Evolutionary conservation across 2,888 invertebrate species (phyloP), one percentile per base, ranked within the genome.

Genomic region (Bombyx huttoni): DNA sequence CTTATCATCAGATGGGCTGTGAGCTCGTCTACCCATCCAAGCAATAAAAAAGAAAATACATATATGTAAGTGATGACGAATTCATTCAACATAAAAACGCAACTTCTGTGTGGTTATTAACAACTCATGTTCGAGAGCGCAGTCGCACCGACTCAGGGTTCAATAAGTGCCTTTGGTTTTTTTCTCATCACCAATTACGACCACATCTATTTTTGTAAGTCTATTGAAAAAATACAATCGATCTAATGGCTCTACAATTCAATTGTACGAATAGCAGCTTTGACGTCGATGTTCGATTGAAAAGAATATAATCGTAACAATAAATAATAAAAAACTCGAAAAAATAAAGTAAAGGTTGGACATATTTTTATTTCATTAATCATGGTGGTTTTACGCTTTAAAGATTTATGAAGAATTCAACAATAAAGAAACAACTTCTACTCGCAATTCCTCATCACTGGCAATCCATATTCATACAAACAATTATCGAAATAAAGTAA

Each of bases 131-230:
- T 47, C 14, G 13, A 47, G 53, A 52, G 52, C 63, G 62, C 58
- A 40, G 40, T 56, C 55, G 56, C 56, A 58, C 58, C 58, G 58
- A 60, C 59, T 59, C 67, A 63, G 58, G 58, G 64, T 62, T 67
- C 61, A 73, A 75, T 75, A 73, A 73, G 63, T 65, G 66, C 61
- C 74, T 67, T 70, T 73, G 69, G 67, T 78, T 81, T 82, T 75
- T 81, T 81, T 72, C 67, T 68, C 70, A 67, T 70, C 63, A 72
- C 74, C 77, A 83, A 81, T 82, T 81, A 81, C 75, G 70, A 72
- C 67, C 76, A 75, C 75, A 70, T 73, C 68, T 77, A 75, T 77
- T 80, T 80, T 75, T 75, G 78, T 75, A 72, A 70, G 64, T 68
- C 75, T 64, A 78, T 81, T 81, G 73, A 75, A 77, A 60, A 64